Percentiles rank a stretch among this genome's conserved stretches.
These are phyloP conservation scores for Lutra lutra DNA, from an alignment of 2,797 vertebrate genomes.

Conservation along the genomic window DNA sequence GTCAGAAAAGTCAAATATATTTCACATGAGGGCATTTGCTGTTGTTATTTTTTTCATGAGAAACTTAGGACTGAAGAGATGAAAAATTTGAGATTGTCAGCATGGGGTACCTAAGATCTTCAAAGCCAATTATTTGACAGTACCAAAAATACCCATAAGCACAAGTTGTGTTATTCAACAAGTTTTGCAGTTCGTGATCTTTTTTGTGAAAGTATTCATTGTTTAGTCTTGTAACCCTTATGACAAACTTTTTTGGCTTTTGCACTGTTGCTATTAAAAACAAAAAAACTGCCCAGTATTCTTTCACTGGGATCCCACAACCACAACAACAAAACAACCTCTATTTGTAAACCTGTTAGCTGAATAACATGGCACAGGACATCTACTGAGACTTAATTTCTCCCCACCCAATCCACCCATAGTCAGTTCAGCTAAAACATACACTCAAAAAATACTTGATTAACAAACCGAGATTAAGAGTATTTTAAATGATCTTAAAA, in stretches of 20 bases:
- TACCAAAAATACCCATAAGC: neutral
- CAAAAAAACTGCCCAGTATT: neutral
- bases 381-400: constrained; percentile 37
- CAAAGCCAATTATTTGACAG: constrained; percentile 10
- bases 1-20: constrained; percentile 39
- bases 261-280: constrained; percentile 49
- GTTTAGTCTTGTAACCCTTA: neutral
- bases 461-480: constrained; percentile 26
- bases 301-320: neutral
- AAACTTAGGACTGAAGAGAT: neutral
- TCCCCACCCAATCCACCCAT: neutral
- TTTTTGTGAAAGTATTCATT: constrained; percentile 38
- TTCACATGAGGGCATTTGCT: neutral
- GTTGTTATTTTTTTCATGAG: neutral
- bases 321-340: neutral
- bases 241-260: constrained; percentile 32
- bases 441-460: constrained; percentile 41
- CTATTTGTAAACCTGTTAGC: constrained; percentile 58
- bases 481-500: constrained; percentile 59
- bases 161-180: constrained; percentile 1
- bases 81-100: constrained; percentile 27
- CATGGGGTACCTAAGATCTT: neutral
- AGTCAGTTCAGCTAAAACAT: neutral
- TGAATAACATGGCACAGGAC: constrained; percentile 24
- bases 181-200: constrained; percentile 16